A percentile compares a stretch with the other conserved stretches of the same genome.
Conservation (phyloP, 2,888 invertebrate genomes). For the Lepidocyrtoides sp. region DNA sequence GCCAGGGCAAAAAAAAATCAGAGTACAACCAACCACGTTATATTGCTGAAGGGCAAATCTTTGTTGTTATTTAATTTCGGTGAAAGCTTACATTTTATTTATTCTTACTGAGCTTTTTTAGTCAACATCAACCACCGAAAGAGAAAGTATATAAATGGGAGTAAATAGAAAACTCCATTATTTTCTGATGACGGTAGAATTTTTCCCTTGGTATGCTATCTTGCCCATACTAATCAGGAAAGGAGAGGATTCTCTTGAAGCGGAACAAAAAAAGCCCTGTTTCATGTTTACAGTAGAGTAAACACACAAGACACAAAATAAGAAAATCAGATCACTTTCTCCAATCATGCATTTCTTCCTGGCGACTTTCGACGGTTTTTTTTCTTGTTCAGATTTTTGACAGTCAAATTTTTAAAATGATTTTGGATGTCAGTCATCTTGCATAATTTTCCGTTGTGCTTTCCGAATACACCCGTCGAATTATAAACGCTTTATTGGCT, state of each 20-base stretch:
- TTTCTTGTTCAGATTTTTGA: conserved; percentile 12
- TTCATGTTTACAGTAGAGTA: background rate
- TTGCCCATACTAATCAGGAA: conserved; percentile 41
- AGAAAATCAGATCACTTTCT: conserved; percentile 37
- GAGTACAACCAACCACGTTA: background rate
- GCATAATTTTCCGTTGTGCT: background rate
- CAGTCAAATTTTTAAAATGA: conserved; percentile 42
- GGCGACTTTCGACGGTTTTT: conserved; percentile 16
- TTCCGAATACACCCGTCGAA: background rate
- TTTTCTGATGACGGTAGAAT: conserved; percentile 42
- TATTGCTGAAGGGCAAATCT: conserved; percentile 53
- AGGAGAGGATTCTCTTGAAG: background rate
- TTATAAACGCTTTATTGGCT: background rate
- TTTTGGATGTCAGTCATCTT: conserved; percentile 35
- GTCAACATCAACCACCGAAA: background rate
- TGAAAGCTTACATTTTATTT: conserved; percentile 58
- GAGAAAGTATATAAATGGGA: background rate
- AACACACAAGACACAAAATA: background rate
- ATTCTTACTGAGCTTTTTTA: conserved; percentile 23
- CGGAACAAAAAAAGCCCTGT: background rate
- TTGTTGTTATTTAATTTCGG: conserved; percentile 67
- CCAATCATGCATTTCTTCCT: conserved; percentile 37
- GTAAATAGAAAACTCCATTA: conserved; percentile 22
- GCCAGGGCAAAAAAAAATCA: background rate
- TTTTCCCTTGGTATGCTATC: conserved; percentile 2